Percentiles rank a stretch among this genome's conserved stretches.
These are phyloP conservation scores for Cercocebus atys DNA, from an alignment of 2,113 vertebrate genomes.

Conservation along the genomic window DNA sequence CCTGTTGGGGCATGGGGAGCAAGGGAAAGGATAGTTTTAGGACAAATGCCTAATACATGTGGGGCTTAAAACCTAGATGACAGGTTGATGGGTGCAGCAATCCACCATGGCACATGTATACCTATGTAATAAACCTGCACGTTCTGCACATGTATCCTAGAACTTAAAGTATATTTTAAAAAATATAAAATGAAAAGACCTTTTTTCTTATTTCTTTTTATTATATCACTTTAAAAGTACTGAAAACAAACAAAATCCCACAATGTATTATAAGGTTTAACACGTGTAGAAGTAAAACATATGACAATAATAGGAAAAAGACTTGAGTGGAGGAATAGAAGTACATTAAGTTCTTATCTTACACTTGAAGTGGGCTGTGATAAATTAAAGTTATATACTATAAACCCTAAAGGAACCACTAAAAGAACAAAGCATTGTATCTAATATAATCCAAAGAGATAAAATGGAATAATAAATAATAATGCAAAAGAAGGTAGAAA, in stretches of 20 bases:
- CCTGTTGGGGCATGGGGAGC: too few relatives aligned
- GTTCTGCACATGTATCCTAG: too few relatives aligned
- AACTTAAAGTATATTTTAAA: too few relatives aligned
- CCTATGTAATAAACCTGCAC: too few relatives aligned
- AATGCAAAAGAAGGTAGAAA: background rate
- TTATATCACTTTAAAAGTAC: background rate
- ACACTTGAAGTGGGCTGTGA: background rate
- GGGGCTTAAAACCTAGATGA: too few relatives aligned
- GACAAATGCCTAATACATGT: too few relatives aligned
- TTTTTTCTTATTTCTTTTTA: background rate
- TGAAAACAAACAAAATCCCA: background rate
- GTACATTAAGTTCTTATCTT: background rate
- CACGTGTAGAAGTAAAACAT: background rate
- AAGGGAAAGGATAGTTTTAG: too few relatives aligned
- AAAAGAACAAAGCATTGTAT: background rate
- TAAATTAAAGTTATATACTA: background rate
- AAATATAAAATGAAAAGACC: too few relatives aligned
- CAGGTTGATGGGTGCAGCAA: too few relatives aligned
- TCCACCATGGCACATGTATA: too few relatives aligned
- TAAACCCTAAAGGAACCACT: background rate
- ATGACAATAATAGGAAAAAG: background rate
- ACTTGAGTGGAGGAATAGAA: background rate
- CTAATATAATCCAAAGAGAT: background rate
- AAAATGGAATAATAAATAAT: slow-evolving; percentile 45
- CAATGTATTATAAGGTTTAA: background rate